Conservation (phyloP, 2,113 vertebrate genomes). For the Charina bottae region DNA sequence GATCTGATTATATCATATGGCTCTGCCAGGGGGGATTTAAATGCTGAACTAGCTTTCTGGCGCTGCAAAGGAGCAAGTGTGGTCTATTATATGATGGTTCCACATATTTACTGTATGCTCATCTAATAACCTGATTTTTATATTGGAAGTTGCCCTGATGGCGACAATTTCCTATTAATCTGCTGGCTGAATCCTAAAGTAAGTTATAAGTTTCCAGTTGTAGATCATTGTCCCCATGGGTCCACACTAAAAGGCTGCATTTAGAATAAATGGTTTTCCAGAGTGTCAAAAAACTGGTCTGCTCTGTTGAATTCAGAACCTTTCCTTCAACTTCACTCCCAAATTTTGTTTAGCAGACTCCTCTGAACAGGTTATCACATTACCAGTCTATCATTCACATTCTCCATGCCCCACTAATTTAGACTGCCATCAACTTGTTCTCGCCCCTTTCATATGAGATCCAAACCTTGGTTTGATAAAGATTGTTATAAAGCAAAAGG, state of each 20-base stretch:
- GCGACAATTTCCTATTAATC: background rate
- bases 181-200: background rate
- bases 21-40: background rate
- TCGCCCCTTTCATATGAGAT: background rate
- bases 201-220: background rate
- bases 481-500: background rate
- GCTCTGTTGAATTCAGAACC: background rate
- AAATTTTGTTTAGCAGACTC: background rate
- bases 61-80: background rate
- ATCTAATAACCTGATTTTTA: background rate
- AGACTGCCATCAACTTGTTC: background rate
- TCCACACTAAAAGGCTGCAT: background rate
- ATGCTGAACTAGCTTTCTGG: background rate
- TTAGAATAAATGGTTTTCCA: background rate
- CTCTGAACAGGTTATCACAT: background rate
- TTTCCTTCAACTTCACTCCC: background rate
- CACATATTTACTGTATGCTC: background rate
- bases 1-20: background rate
- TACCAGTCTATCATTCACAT: background rate
- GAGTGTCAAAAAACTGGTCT: background rate
- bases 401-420: background rate
- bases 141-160: background rate
- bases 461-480: background rate
- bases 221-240: background rate
- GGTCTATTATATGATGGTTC: background rate